These are phyloP conservation scores for Ptiloglossa arizonensis DNA, from an alignment of 1,140 invertebrate genomes.

Conservation along the genomic window DNA sequence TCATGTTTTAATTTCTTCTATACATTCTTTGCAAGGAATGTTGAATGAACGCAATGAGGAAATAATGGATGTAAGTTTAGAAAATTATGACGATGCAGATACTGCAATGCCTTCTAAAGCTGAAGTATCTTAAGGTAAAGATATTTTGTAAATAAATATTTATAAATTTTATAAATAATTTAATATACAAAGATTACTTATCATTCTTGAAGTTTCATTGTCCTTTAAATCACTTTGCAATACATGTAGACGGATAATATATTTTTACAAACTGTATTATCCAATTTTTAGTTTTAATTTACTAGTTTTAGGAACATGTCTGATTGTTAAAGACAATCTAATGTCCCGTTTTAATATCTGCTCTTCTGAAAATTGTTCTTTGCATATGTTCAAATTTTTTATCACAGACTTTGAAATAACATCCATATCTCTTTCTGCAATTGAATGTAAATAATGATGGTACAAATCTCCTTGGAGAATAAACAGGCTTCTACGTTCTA, in stretches of 20 bases:
- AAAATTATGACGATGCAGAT: conserved; percentile 79
- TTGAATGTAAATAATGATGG: conserved; percentile 93
- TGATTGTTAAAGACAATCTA: conserved; percentile 95
- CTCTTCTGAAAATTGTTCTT: conserved; percentile 81
- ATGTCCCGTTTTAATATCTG: conserved; percentile 85
- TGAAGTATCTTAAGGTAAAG: conserved; percentile 26
- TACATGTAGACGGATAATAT: too few relatives aligned
- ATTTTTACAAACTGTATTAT: conserved; percentile 45
- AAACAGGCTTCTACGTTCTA: conserved; percentile 94
- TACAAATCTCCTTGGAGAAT: conserved; percentile 93
- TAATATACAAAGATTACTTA: conserved; percentile 3
- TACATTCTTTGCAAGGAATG: conserved; percentile 89
- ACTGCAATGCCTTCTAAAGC: conserved; percentile 63
- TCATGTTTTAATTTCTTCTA: conserved; percentile 91
- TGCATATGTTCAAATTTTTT: conserved; percentile 87
- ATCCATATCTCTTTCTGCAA: conserved; percentile 89
- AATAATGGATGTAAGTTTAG: conserved; percentile 84
- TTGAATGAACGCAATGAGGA: conserved; percentile 86
- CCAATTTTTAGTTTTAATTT: conserved; percentile 88
- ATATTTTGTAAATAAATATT: conserved; percentile 28
- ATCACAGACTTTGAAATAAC: conserved; percentile 84
- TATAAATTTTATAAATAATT: conserved; percentile 14
- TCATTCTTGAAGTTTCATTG: neutral
- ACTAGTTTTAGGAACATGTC: conserved; percentile 94
- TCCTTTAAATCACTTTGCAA: neutral